Conservation (phyloP, 2,797 vertebrate genomes). For the Decapterus maruadsi region DNA sequence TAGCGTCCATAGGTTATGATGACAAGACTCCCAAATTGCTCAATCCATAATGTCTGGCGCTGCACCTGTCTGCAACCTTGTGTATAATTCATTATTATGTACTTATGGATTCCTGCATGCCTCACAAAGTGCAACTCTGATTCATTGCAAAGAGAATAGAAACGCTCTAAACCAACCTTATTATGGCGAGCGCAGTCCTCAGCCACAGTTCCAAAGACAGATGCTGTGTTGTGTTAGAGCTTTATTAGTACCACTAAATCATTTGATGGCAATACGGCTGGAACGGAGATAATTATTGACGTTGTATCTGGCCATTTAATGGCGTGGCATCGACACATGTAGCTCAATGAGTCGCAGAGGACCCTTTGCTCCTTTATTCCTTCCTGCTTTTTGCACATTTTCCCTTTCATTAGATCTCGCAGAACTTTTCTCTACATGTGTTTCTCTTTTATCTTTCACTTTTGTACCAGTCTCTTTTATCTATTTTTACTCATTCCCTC, state of each 20-base stretch:
- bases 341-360: constrained; percentile 59
- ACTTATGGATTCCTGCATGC: constrained; percentile 58
- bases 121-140: constrained; percentile 60
- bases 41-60: constrained; percentile 51
- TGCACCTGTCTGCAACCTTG: constrained; percentile 56
- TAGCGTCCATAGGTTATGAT: constrained; percentile 50
- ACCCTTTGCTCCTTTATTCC: constrained; percentile 31
- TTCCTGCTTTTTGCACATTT: constrained; percentile 30
- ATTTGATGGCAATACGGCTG: constrained; percentile 53
- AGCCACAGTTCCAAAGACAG: constrained; percentile 35
- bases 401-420: constrained; percentile 34
- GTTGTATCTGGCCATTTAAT: constrained; percentile 59
- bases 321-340: constrained; percentile 44
- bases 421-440: constrained; percentile 26
- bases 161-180: constrained; percentile 54
- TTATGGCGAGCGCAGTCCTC: constrained; percentile 45
- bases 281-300: constrained; percentile 65
- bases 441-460: constrained; percentile 31
- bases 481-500: constrained; percentile 39
- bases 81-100: constrained; percentile 74
- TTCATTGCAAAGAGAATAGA: constrained; percentile 64
- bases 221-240: constrained; percentile 50
- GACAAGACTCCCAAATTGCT: constrained; percentile 63
- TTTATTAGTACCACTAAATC: constrained; percentile 70
- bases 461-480: constrained; percentile 39